Evolutionary conservation across 1,140 invertebrate species (phyloP), one percentile per base, ranked within the genome.

Genomic region (Cotesia chilonis): DNA sequence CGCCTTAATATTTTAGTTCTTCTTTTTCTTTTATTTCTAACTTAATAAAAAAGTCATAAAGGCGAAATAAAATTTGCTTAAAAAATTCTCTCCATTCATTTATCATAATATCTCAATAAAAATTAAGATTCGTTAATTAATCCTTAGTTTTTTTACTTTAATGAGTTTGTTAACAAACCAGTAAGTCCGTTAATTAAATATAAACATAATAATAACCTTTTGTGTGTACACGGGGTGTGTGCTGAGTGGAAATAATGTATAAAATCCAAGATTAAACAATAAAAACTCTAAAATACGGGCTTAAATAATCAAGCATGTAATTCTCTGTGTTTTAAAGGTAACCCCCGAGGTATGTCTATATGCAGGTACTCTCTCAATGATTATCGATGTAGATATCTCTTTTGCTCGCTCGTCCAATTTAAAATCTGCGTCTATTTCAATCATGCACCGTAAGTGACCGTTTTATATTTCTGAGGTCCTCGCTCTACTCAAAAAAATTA

Each of bases 311-410:
- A 76, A 77, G 52, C 35, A 79, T 78, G 78, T 83, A 75, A 76
- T 84, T 83, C 75, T 84, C 76, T 85, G 37, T 72, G 70, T 72
- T 72, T 72, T 60, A 80, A 87, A 87, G 85, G 85, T 87, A 83
- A 80, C 79, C 85, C 84, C 84, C 83, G 82, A 87, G 85, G 85
- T 87, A 87, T 85, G 84, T 85, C 81, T 72, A 83, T 82, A 76
- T 82, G 82, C 84, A 84, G 81, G 82, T 81, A 84, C 81, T 75
- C 81, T 84, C 78, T 72, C 77, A 81, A 83, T 84, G 84, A 80
- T 74, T 79, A 75, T 79, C 76, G 77, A 77, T 17, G n/a, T 71
- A 66, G 52, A 36, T 67, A 72, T 66, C 35, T 72, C n/a, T 72
- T 36, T 59, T 51, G 60, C 59, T 71, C 38, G 47, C 59, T 65